These are phyloP conservation scores for Ophioninae sp. DNA, from an alignment of 2,888 invertebrate genomes.

Conservation along the genomic window DNA sequence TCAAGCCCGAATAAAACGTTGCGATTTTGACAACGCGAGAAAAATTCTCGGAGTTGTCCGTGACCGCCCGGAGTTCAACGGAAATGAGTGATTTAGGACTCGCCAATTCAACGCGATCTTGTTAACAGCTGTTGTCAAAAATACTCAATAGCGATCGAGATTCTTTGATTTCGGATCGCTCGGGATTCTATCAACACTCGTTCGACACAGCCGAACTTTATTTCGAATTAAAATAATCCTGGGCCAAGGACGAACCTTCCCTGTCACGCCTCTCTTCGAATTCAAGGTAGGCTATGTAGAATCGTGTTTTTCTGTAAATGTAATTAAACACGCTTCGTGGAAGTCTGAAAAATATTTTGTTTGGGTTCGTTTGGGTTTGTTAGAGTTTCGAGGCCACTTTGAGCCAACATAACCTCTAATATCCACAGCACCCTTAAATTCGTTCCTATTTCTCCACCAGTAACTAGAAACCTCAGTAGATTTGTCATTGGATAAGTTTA, in stretches of 20 bases:
- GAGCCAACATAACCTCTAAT: neutral
- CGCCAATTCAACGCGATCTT: neutral
- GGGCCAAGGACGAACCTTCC: conserved; percentile 18
- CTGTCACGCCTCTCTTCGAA: neutral
- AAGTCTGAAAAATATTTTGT: neutral
- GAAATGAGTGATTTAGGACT: neutral
- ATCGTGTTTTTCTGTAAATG: neutral
- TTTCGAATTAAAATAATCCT: neutral
- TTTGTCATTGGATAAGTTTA: neutral
- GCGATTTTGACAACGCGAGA: neutral
- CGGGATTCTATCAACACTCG: neutral
- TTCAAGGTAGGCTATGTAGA: neutral
- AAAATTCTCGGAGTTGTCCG: neutral
- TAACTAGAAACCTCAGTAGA: neutral
- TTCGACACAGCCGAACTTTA: neutral
- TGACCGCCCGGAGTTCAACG: neutral
- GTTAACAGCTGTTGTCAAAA: conserved; percentile 30
- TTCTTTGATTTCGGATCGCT: neutral
- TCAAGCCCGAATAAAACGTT: neutral
- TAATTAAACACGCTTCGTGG: neutral
- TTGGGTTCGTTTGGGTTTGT: no score
- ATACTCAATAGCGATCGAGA: neutral
- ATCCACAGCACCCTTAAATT: neutral
- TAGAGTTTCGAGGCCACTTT: neutral
- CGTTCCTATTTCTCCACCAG: neutral